Base-by-base conservation (phyloP, 2,888 invertebrate species). In the Malacosoma neustria region DNA sequence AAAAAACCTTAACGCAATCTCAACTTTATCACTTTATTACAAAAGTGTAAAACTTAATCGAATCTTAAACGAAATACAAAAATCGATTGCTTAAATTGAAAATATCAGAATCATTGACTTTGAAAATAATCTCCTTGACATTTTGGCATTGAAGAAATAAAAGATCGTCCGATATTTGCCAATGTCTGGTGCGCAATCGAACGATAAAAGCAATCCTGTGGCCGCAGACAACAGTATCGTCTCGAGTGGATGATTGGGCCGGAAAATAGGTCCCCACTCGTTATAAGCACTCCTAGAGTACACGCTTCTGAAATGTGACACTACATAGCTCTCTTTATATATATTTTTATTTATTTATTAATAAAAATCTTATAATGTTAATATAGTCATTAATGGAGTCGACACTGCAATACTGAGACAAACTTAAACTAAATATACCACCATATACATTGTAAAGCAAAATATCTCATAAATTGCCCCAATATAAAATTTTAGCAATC, bases 221-320 rank as follows among this genome's bases (percentile, higher is more conserved):
- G 43, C 52, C 56, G 57, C 64, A 71, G 74, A 76, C 74, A 75
- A 66, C 70, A 69, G 71, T 61, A 62, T 59, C 56, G 84, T 82
- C 84, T 85, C 84, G 56, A 85, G 84, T 79, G 80, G 73, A 74
- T 79, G 82, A 85, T 82, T 79, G 82, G 65, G 57, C 59, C 61
- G 62, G 73, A 69, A 72, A 76, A 74, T 74, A 64, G 71, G 70
- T 60, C 63, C 58, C 59, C 51, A 46, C 58, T 61, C 50, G 58
- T 57, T 59, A 49, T 51, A 56, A 56, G 52, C 46, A 52, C 56
- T 59, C 46, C 48, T 43, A 55, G 46, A 14, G 11, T 14, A 13
- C 14, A 13, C 15, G 32, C 51, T 47, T 52, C 54, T 54, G 49
- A 39, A 42, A 42, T 37, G 32, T 32, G 37, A 33, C 38, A 38